Evolutionary conservation across 2,797 vertebrate species (phyloP).

Genomic region (Phalanger gymnotis): DNA sequence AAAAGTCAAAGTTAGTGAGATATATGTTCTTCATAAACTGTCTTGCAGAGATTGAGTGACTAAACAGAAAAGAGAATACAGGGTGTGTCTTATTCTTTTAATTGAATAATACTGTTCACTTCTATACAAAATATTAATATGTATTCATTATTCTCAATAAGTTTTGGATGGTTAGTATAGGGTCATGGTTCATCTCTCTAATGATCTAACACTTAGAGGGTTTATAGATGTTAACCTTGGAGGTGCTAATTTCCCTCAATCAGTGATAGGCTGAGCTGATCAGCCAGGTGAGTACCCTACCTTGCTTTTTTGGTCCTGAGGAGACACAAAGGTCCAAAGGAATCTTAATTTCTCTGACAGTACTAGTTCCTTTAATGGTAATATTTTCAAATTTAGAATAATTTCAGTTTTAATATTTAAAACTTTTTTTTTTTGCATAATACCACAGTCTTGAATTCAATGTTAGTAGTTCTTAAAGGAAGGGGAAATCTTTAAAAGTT

Average conservation of each 20-base stretch:
- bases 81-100: neutral
- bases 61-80: neutral
- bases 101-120: neutral
- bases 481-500: neutral
- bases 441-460: neutral
- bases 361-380: neutral
- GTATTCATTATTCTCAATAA: neutral
- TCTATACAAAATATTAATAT: neutral
- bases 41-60: neutral
- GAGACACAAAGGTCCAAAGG: neutral
- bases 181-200: neutral
- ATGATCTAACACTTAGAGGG: neutral
- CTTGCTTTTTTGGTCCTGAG: neutral
- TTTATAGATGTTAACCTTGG: neutral
- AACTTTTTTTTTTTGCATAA: neutral
- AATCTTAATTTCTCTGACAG: neutral
- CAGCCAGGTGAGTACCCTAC: neutral
- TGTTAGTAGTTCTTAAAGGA: neutral
- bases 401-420: constrained; percentile 3
- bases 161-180: neutral
- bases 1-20: constrained; percentile 20
- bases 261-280: neutral
- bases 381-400: neutral
- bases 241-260: neutral
- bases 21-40: neutral